Evolutionary conservation across 2,888 invertebrate genomes (phyloP), one percentile per base, ranked within the genome.

Genomic region (Drosophila prolongata): DNA sequence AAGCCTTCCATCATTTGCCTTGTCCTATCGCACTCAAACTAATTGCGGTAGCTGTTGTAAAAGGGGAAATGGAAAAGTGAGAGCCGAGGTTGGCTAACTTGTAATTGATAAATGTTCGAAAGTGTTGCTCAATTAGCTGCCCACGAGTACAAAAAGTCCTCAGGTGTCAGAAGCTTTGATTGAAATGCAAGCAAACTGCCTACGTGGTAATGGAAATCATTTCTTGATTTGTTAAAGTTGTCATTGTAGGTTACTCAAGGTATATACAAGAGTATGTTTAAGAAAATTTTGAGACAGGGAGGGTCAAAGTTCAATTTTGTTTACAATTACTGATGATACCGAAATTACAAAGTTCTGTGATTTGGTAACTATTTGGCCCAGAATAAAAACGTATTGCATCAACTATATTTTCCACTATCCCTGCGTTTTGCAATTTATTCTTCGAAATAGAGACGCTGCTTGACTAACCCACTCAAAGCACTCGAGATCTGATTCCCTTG

Each of bases 21-120:
- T 57, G 43, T 52, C 57, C 57, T 67, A 68, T 66, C 68, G 68
- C 68, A 68, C 68, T 68, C 68, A 68, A 67, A 67, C 68, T 68
- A 68, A 68, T 68, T 68, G 68, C 67, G 38, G 59, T 67, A 19
- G 68, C 50, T 57, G 40, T 42, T n/a, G 56, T 30, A 47, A 40
- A 46, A 35, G 44, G 67, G 50, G 66, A 66, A 67, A 55, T 16
- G 16, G 58, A 37, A 64, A 64, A 50, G 47, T 16, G 37, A 30
- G 14, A 40, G 34, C 35, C 6, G 34, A 35, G 16, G 10, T 24
- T 19, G 42, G 34, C 30, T 8, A 27, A 27, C 46, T 59, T 8
- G 56, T 66, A 40, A 56, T 49, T 56, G 50, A 56, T 65, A 66
- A 47, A 64, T 58, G 58, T 30, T 61, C 37, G 58, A 58, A 58